These are phyloP conservation scores for Rousettus madagascariensis DNA, from an alignment of 2,797 vertebrate genomes.

Conservation along the genomic window DNA sequence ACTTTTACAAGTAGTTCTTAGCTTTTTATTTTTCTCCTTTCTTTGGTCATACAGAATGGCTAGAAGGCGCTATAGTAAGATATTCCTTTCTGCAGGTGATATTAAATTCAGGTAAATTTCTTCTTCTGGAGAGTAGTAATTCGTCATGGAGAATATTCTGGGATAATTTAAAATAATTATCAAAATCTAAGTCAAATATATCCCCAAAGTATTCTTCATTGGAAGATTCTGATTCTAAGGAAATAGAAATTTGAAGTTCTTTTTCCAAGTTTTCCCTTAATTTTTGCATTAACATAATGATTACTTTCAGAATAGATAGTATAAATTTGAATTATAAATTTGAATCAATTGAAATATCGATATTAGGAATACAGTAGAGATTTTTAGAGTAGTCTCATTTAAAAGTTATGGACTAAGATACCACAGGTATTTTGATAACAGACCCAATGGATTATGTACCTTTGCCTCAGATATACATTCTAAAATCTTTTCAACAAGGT, in stretches of 20 bases:
- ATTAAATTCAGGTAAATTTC: background rate
- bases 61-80: rapidly evolving
- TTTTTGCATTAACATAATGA: background rate
- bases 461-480: background rate
- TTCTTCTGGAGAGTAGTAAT: background rate
- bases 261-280: background rate
- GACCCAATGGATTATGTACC: rapidly evolving
- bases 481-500: background rate
- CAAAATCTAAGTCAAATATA: background rate
- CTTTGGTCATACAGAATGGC: background rate
- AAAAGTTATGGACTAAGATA: background rate
- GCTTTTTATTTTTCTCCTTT: background rate
- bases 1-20: background rate
- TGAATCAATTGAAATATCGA: background rate
- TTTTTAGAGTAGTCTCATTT: background rate
- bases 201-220: background rate
- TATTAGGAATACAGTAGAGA: background rate
- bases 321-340: background rate
- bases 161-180: background rate
- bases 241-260: background rate
- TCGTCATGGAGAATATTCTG: background rate
- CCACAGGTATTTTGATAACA: background rate
- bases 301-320: background rate
- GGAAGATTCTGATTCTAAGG: background rate
- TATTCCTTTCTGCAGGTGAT: background rate